Base-by-base conservation (phyloP, 2,888 invertebrate species). In the Dasypogon diadema region DNA sequence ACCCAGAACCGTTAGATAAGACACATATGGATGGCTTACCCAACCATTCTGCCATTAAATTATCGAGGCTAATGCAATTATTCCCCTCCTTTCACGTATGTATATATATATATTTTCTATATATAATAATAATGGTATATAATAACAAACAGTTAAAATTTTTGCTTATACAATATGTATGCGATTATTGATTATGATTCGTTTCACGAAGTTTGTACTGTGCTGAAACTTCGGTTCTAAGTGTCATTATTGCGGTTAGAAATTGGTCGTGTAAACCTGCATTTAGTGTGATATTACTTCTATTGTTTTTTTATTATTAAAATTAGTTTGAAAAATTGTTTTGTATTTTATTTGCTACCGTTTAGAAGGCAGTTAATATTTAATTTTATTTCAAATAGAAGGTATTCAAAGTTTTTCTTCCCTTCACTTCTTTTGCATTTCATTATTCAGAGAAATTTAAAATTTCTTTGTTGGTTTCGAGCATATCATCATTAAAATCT, bases 21-120 rank as follows among this genome's bases (percentile, higher is more conserved):
- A 55, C 46, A 56, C 12, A 24, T 12, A n/a, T 55, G 30, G 21
- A 63, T 48, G 24, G 6, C 42, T 42, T 74, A 42, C 55, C 14
- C 65, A 76, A 77, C 74, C 75, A 78, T 78, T 78, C 79, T 79
- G 70, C 79, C 79, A 77, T 79, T 79, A 78, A 79, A 79, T 77
- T 79, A 79, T 77, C 79, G 77, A 77, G 79, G 77, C 75, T 77
- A 68, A 30, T 65, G 48, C 30, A 51, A 51, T 16, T 2, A 10
- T 21, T 34, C 65, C 14, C 37, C 42, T 42, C 14, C n/a, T 12
- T 34, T 51, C 4, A 48, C 4, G 12, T 18, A 46, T 30, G 5
- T 30, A 30, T 30, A 48, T 48, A 48, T 14, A 16, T n/a, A 14
- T 48, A 21, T 6, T 18, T 54, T 18, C 48, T 48, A 5, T 10